phyloP scores from a whole-genome alignment of 2,888 invertebrate species.

The Cheilosia pagana region DNA sequence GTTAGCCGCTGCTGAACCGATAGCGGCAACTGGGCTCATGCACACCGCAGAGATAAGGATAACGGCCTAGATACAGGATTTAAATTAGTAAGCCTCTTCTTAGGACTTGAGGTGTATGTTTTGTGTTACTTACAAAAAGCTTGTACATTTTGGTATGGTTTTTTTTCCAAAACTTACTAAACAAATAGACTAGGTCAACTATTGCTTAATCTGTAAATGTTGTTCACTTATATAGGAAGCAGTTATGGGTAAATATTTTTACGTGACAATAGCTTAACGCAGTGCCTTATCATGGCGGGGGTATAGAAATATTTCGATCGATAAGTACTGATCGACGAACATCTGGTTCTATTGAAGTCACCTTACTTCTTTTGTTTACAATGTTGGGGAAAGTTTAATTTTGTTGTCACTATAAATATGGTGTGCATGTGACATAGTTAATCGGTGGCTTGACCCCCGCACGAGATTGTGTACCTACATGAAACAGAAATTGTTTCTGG shows the following conservation, averaged over 20 bases:
- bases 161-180: constrained; percentile 28
- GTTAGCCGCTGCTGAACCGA: not conserved
- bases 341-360: constrained; percentile 40
- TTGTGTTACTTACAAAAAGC: constrained; percentile 49
- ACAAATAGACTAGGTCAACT: constrained; percentile 49
- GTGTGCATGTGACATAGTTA: too few species aligned
- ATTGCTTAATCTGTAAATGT: constrained; percentile 24
- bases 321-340: constrained; percentile 45
- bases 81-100: constrained; percentile 8
- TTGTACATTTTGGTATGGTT: constrained; percentile 54
- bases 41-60: constrained; percentile 59
- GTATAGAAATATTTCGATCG: constrained; percentile 53
- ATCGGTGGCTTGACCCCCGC: too few species aligned
- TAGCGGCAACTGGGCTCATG: constrained; percentile 23
- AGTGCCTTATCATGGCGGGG: constrained; percentile 40
- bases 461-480: too few species aligned
- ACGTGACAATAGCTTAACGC: constrained; percentile 58
- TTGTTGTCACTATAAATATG: too few species aligned
- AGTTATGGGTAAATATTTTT: constrained; percentile 41
- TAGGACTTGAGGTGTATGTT: not conserved
- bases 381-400: not conserved
- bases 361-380: constrained; percentile 19
- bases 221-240: constrained; percentile 61
- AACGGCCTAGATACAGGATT: constrained; percentile 24
- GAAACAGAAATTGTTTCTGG: too few species aligned